These are phyloP conservation scores for Oryzias melastigma DNA, from an alignment of 2,113 vertebrate genomes.

Conservation along the genomic window DNA sequence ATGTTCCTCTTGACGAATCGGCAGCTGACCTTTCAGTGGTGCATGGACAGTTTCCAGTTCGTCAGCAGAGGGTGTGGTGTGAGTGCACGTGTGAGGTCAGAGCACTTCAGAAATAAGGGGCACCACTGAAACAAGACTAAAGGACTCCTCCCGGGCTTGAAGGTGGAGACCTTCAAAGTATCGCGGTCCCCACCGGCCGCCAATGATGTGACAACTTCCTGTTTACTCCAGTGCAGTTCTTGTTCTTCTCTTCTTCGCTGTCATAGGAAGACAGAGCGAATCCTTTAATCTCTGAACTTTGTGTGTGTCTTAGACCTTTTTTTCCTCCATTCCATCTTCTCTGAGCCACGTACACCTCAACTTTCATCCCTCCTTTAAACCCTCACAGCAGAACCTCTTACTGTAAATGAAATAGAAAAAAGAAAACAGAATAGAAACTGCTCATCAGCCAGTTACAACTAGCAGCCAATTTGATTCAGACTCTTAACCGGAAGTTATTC, in stretches of 20 bases:
- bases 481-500: slow-evolving; percentile 59
- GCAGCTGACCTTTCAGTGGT: too few species aligned
- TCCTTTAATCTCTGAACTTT: slow-evolving; percentile 20
- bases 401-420: neutral
- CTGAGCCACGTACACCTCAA: slow-evolving; percentile 34
- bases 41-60: neutral
- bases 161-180: slow-evolving; percentile 69
- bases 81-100: slow-evolving; percentile 49
- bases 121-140: slow-evolving; percentile 47
- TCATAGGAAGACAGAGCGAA: slow-evolving; percentile 32
- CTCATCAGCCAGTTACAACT: neutral
- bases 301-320: slow-evolving; percentile 7
- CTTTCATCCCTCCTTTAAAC: slow-evolving; percentile 3
- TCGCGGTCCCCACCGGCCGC: slow-evolving; percentile 4
- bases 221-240: slow-evolving; percentile 60
- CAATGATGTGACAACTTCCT: slow-evolving; percentile 67
- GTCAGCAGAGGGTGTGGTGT: slow-evolving; percentile 29
- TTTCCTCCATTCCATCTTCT: neutral
- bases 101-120: slow-evolving; percentile 34
- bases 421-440: too few species aligned
- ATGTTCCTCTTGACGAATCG: too few species aligned
- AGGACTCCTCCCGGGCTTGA: slow-evolving; percentile 25
- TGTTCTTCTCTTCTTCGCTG: slow-evolving; percentile 55
- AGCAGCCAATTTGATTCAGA: slow-evolving; percentile 32
- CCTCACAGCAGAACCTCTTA: neutral